Conservation (phyloP, 2,113 vertebrate genomes). For the Alethe diademata region DNA sequence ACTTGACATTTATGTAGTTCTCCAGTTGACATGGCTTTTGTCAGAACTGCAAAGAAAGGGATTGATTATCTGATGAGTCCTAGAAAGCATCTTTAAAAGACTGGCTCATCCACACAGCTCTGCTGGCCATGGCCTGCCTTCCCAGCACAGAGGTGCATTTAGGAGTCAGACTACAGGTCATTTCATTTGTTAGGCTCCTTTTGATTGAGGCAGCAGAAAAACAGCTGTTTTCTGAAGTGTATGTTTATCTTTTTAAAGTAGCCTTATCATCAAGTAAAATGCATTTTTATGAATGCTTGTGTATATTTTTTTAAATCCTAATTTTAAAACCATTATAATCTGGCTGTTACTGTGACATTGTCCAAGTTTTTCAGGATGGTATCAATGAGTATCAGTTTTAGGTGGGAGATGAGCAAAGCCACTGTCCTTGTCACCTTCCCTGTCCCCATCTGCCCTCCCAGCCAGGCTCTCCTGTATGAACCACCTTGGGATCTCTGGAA, state of each 20-base stretch:
- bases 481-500: neutral
- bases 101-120: neutral
- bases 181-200: neutral
- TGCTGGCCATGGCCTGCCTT: neutral
- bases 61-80: neutral
- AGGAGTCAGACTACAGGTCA: neutral
- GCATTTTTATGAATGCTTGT: neutral
- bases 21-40: neutral
- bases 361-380: neutral
- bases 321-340: neutral
- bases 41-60: neutral
- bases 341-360: neutral
- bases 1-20: slow-evolving; percentile 7
- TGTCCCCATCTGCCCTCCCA: neutral
- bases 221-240: neutral
- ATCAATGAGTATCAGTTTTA: neutral
- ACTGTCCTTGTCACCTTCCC: neutral
- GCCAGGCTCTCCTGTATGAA: rapidly evolving
- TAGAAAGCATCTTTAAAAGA: neutral
- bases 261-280: neutral
- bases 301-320: neutral
- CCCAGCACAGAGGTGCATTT: neutral
- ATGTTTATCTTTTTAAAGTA: neutral
- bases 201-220: neutral
- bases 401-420: neutral